A percentile compares a stretch with the other conserved stretches of the same genome.
These are phyloP conservation scores for Rostratula benghalensis DNA, from an alignment of 2,113 vertebrate genomes.

Conservation along the genomic window DNA sequence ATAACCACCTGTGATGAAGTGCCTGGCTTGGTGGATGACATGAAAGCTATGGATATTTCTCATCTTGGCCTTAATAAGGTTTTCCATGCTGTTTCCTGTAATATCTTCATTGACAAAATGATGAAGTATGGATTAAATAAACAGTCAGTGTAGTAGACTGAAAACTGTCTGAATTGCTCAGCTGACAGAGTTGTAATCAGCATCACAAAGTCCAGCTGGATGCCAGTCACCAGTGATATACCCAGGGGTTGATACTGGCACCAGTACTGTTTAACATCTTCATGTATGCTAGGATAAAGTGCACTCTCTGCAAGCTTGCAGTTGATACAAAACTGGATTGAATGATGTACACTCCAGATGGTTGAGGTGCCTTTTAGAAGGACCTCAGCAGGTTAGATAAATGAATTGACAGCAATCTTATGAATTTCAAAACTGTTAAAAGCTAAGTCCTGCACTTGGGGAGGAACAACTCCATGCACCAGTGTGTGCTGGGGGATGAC, in stretches of 20 bases:
- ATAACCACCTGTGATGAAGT: neutral
- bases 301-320: neutral
- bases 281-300: neutral
- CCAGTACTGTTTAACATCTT: neutral
- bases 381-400: neutral
- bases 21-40: neutral
- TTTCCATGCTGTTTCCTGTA: neutral
- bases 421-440: neutral
- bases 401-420: neutral
- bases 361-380: neutral
- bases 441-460: neutral
- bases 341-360: neutral
- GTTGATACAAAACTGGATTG: neutral
- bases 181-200: neutral
- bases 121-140: neutral
- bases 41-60: neutral
- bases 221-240: neutral
- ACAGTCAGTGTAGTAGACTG: neutral
- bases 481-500: neutral
- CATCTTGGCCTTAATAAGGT: neutral
- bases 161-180: neutral
- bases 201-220: neutral
- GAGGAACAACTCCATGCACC: neutral
- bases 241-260: neutral
- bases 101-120: neutral